A percentile compares a stretch with the other conserved stretches of the same genome.
These are phyloP conservation scores for Acrocyrtus sp. DNA, from an alignment of 2,888 invertebrate genomes.

Conservation along the genomic window DNA sequence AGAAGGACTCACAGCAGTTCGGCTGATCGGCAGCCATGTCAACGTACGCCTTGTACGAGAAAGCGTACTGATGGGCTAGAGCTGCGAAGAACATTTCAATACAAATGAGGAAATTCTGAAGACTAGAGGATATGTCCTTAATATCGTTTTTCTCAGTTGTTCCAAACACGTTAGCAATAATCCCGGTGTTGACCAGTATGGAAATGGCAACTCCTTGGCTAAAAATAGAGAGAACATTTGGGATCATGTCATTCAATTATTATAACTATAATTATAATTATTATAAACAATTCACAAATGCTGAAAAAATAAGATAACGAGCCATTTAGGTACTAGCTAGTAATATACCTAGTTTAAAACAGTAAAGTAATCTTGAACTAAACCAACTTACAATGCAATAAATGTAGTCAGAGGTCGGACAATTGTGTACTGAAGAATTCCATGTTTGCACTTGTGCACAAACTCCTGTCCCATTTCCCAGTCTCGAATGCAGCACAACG, in stretches of 20 bases:
- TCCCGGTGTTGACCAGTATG: conserved; percentile 82
- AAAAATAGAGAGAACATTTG: conserved; percentile 53
- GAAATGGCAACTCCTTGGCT: conserved; percentile 94
- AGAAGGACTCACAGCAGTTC: conserved; percentile 80
- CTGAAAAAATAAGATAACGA: conserved; percentile 69
- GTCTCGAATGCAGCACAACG: conserved; percentile 88
- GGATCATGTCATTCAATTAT: not conserved
- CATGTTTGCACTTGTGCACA: conserved; percentile 95
- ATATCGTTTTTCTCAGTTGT: conserved; percentile 75
- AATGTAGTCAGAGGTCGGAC: conserved; percentile 90
- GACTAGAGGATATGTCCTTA: conserved; percentile 80
- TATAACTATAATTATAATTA: conserved; percentile 66
- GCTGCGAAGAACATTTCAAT: conserved; percentile 98
- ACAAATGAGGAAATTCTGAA: conserved; percentile 95
- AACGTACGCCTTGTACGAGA: conserved; percentile 90
- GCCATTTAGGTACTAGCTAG: conserved; percentile 4
- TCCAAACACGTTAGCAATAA: conserved; percentile 81
- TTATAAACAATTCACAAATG: conserved; percentile 90
- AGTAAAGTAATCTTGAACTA: conserved; percentile 61
- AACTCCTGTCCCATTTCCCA: conserved; percentile 95
- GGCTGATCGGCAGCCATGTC: conserved; percentile 68
- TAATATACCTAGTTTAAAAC: not conserved
- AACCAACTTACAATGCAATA: conserved; percentile 88
- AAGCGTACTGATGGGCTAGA: conserved; percentile 94
- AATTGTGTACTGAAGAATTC: conserved; percentile 94